Base-by-base conservation (phyloP, 1,140 invertebrate species). In the Papilio polytes region DNA sequence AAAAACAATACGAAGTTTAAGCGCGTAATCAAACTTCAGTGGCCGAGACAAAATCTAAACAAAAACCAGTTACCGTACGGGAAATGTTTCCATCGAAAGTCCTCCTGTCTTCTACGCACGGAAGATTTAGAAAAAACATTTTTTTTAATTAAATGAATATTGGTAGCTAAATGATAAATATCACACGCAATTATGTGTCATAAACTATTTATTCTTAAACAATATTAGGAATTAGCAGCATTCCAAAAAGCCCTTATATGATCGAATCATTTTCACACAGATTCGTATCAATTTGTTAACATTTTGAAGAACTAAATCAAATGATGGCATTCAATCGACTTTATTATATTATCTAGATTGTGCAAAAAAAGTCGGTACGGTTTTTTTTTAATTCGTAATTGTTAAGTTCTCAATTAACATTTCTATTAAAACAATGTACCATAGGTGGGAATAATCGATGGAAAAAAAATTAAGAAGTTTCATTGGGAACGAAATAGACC, bases 401-500 rank as follows among this genome's bases (percentile, higher is more conserved):
- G 2, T 6, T 3, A 53, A 53, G 4, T 53, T 53, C 10, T 26
- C 10, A 15, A 12, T 66, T 31, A 31, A 13, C 10, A 66, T 31
- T 31, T 10, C 26, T 31, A 31, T 26, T 63, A 6, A 36, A 15
- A 0, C 22, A 48, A 26, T 48, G 46, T 10, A 26, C 2, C 22
- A 15, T 80, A 80, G 82, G 78, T 80, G 81, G 81, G 80, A 84
- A 82, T 83, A 85, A 82, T 86, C 80, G 80, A 85, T 85, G 87
- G 87, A 81, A 81, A 89, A 89, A 90, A 89, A 89, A 90, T 90
- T 87, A 82, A 86, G 86, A 89, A 91, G 83, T 89, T 91, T 86
- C 86, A 89, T 87, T 82, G 87, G 85, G 80, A 87, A 86, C 84
- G 87, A 87, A 91, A 93, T 90, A 90, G 90, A 90, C 90, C 90